A percentile compares a stretch with the other conserved stretches of the same genome.
phyloP scores from a whole-genome alignment of 2,888 invertebrate species.

The Drosophila helvetica region DNA sequence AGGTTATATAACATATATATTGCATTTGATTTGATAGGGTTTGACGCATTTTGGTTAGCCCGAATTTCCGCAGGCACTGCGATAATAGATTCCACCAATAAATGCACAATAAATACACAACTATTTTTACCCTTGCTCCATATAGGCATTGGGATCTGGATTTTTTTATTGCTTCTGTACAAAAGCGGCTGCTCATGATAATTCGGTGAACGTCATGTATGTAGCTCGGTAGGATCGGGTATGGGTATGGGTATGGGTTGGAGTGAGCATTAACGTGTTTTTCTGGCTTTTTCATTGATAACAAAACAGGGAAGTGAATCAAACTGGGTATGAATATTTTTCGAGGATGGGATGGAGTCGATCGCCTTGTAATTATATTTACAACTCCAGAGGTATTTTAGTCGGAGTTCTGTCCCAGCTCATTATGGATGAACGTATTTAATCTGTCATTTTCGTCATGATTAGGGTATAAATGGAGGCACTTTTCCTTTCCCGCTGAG shows the following conservation, averaged over 20 bases:
- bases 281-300: slow-evolving; percentile 65
- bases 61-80: not conserved
- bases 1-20: not conserved
- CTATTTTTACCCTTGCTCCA: not conserved
- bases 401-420: not conserved
- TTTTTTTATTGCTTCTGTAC: slow-evolving; percentile 7
- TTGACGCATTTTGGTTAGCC: not conserved
- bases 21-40: not conserved
- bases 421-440: slow-evolving; percentile 15
- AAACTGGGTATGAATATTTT: slow-evolving; percentile 6
- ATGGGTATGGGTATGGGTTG: not conserved
- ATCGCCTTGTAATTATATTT: not conserved
- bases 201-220: slow-evolving; percentile 16
- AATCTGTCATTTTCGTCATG: slow-evolving; percentile 25
- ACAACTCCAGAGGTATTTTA: slow-evolving; percentile 2
- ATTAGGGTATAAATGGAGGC: slow-evolving; percentile 2
- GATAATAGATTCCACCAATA: not conserved
- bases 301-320: slow-evolving; percentile 59
- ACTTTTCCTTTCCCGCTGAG: slow-evolving; percentile 24
- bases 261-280: slow-evolving; percentile 59
- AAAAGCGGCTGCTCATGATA: slow-evolving; percentile 24
- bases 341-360: not conserved
- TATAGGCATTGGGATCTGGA: not conserved
- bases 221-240: slow-evolving; percentile 43
- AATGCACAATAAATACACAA: not conserved